Evolutionary conservation across 2,888 invertebrate genomes (phyloP), one percentile per base, ranked within the genome.

Genomic region (Bombylius discolor): DNA sequence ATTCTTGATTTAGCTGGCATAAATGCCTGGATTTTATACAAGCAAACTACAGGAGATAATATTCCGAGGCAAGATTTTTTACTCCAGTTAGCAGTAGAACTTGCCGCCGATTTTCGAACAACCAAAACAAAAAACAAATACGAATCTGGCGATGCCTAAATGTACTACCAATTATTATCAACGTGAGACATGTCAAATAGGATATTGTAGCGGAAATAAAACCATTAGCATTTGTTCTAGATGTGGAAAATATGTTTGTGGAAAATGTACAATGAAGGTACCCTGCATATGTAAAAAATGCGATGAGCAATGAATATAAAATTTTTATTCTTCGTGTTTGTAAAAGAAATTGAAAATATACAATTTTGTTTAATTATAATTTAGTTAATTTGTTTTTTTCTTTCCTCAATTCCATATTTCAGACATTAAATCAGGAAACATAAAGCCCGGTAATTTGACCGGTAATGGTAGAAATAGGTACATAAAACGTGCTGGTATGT

Each of bases 21-120:
- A 58, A 65, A 65, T 62, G 52, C 62, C 50, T 66, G 62, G 64
- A 61, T 67, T 47, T 61, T 65, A 50, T 64, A 66, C 50, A 62
- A 58, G 57, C 51, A 58, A 54, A 52, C 49, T 32, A 60, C 58
- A 31, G 58, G 56, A 50, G 54, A 59, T 52, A 61, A 59, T 49
- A 59, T 59, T 7, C 54, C 57, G 47, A 57, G 59, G 52, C 58
- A 60, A 57, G 56, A 60, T 39, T 61, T 61, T 59, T 59, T 59
- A 57, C 55, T 59, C 51, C 51, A 60, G 52, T 54, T 60, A 57
- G 60, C 58, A 50, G 56, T 51, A 60, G 56, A 61, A 53, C 52
- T 52, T 34, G 52, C 47, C 52, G 47, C 3, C 3, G 52, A 52
- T n/a, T 46, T 52, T 57, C 52, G 51, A 57, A 57, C 33, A 57